Evolutionary conservation across 2,797 vertebrate species (phyloP).

Genomic region (Eulemur coronatus): DNA sequence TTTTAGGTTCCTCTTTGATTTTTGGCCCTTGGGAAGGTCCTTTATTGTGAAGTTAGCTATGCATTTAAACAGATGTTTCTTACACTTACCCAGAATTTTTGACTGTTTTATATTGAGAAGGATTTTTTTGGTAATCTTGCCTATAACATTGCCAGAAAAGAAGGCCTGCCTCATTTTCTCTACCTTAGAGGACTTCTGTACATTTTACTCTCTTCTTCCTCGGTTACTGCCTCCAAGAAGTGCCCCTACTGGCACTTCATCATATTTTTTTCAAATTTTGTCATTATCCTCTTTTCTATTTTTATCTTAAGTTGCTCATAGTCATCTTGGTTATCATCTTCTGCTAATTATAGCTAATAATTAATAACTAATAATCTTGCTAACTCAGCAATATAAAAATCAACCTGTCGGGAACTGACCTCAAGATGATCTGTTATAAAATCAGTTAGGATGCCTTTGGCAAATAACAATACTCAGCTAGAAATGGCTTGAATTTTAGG

Average conservation of each 20-base stretch:
- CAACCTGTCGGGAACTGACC: constrained; percentile 12
- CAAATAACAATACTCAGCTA: background rate
- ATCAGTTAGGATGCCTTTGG: background rate
- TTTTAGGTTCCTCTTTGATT: constrained; percentile 22
- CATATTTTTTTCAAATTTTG: background rate
- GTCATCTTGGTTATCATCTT: background rate
- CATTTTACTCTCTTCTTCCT: background rate
- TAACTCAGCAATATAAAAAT: constrained; percentile 29
- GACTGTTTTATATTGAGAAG: background rate
- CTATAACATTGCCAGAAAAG: background rate
- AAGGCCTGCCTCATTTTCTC: background rate
- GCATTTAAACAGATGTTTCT: background rate
- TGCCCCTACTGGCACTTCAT: background rate
- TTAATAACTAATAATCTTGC: background rate
- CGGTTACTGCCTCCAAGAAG: background rate
- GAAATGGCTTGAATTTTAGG: constrained; percentile 12
- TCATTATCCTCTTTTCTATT: background rate
- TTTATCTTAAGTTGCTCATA: constrained; percentile 2
- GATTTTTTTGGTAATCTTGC: constrained; percentile 34
- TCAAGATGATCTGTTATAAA: background rate
- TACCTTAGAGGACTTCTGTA: background rate
- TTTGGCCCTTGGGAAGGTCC: background rate
- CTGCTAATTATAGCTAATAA: background rate
- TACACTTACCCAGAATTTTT: background rate
- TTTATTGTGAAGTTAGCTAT: constrained; percentile 6